Evolutionary conservation across 2,888 invertebrate species (phyloP).

Genomic region (Agrypnus murinus): DNA sequence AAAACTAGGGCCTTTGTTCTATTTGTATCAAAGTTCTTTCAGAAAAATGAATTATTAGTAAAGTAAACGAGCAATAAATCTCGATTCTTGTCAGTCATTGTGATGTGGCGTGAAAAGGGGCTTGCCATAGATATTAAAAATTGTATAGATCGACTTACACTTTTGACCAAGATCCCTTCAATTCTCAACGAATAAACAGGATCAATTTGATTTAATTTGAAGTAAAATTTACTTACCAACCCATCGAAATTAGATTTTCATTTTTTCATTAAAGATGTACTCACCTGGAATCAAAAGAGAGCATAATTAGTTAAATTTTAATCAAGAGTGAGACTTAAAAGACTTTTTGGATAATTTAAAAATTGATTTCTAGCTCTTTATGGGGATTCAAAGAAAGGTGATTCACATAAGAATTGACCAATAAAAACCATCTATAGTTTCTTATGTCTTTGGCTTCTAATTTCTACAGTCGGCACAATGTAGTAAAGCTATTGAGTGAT

Average conservation of each 20-base stretch:
- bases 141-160: constrained; percentile 11
- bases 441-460: constrained; percentile 35
- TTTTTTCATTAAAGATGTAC: constrained; percentile 32
- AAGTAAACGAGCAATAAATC: constrained; percentile 71
- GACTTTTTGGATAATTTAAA: too few species aligned
- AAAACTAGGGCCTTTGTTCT: constrained; percentile 68
- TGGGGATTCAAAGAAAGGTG: too few species aligned
- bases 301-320: constrained; percentile 11
- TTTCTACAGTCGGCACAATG: constrained; percentile 45
- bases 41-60: constrained; percentile 72
- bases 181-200: too few species aligned
- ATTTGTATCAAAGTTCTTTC: constrained; percentile 68
- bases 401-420: too few species aligned
- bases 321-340: too few species aligned
- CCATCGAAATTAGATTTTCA: too few species aligned
- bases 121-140: constrained; percentile 52
- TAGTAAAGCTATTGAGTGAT: constrained; percentile 44
- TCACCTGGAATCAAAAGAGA: constrained; percentile 58
- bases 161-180: too few species aligned
- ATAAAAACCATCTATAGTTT: constrained; percentile 37
- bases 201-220: too few species aligned
- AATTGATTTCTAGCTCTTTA: too few species aligned
- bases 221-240: too few species aligned
- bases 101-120: constrained; percentile 65
- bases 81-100: constrained; percentile 71